Percentiles rank a stretch among this genome's conserved stretches.
These are phyloP conservation scores for Heliconius ethilla DNA, from an alignment of 2,888 invertebrate species.

Conservation along the genomic window DNA sequence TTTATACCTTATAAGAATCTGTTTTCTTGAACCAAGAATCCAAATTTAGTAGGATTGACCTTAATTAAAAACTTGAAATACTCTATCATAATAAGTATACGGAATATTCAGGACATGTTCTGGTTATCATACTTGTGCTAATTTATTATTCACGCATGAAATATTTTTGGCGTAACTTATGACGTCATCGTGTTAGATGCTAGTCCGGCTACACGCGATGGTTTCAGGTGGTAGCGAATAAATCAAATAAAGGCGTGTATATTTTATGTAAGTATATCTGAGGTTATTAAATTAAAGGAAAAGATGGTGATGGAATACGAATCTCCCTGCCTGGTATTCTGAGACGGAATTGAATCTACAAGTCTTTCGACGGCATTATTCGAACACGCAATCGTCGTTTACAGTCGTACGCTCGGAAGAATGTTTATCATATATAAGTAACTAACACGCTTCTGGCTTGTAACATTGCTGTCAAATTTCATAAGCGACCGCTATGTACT, in stretches of 20 bases:
- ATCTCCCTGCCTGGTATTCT: background rate
- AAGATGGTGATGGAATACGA: background rate
- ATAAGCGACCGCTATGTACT: slow-evolving; percentile 22
- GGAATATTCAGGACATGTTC: background rate
- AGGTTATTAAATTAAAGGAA: background rate
- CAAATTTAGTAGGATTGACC: background rate
- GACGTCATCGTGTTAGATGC: background rate
- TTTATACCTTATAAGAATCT: too few relatives aligned
- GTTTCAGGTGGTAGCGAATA: background rate
- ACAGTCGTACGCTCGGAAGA: too few relatives aligned
- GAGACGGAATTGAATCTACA: background rate
- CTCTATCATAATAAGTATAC: background rate
- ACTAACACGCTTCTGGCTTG: slow-evolving; percentile 2
- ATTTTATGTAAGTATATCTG: background rate
- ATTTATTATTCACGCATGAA: background rate
- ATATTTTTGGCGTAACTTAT: background rate
- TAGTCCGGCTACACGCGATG: background rate
- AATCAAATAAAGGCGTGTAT: background rate
- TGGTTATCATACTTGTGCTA: background rate
- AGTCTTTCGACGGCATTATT: too few relatives aligned
- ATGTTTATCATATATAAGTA: too few relatives aligned
- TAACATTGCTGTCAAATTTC: slow-evolving; percentile 14
- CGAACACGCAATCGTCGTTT: too few relatives aligned
- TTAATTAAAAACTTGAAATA: background rate
- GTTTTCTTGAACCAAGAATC: too few relatives aligned